Conservation (phyloP, 2,888 invertebrate species). For the Campoplex capitator region DNA sequence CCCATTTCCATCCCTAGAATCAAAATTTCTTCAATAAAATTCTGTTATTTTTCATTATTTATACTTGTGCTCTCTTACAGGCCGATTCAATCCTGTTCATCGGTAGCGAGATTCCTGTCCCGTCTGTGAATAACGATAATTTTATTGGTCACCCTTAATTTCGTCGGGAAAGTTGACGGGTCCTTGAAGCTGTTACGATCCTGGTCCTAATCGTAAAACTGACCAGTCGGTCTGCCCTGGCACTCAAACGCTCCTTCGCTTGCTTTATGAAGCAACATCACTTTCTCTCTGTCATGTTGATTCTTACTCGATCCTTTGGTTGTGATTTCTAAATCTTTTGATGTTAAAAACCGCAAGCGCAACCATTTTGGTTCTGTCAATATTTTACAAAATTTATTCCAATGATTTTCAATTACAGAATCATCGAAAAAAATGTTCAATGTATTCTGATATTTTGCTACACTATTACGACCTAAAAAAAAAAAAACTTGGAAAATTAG, state of each 20-base stretch:
- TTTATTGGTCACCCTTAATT: conserved; percentile 45
- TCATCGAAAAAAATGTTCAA: background rate
- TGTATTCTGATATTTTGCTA: background rate
- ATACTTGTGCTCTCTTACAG: background rate
- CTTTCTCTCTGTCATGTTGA: conserved; percentile 38
- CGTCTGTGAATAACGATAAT: conserved; percentile 47
- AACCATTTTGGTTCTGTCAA: background rate
- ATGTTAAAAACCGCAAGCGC: background rate
- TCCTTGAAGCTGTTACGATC: conserved; percentile 53
- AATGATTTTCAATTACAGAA: background rate
- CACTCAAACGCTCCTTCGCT: conserved; percentile 58
- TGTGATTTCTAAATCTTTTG: conserved; percentile 13
- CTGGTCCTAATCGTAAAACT: conserved; percentile 65
- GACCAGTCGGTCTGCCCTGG: conserved; percentile 47
- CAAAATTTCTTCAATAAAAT: background rate
- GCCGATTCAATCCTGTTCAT: background rate
- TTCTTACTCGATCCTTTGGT: background rate
- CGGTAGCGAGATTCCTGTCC: background rate
- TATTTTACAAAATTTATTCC: background rate
- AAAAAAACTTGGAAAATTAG: background rate
- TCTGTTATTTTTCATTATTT: background rate
- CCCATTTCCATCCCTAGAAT: background rate
- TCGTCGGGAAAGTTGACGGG: conserved; percentile 48
- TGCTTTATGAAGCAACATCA: conserved; percentile 4
- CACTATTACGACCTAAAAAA: background rate